These are phyloP conservation scores for Eupithecia inturbata DNA, from an alignment of 2,888 invertebrate species.

Conservation along the genomic window DNA sequence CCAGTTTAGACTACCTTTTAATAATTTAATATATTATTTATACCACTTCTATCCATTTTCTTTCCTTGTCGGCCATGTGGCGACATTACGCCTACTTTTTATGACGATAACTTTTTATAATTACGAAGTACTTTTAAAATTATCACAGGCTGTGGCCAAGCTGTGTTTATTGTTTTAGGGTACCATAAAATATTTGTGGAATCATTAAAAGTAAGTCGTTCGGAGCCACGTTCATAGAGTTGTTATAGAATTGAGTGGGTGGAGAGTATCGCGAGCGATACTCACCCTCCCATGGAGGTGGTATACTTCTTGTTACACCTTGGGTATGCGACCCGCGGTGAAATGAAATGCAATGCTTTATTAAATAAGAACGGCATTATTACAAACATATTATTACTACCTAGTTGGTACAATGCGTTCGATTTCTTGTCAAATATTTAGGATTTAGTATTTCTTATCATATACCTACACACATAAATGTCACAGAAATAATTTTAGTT, in stretches of 20 bases:
- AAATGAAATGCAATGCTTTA: too few relatives aligned
- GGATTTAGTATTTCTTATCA: too few relatives aligned
- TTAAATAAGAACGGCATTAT: too few relatives aligned
- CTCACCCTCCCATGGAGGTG: too few relatives aligned
- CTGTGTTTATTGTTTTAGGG: constrained; percentile 38
- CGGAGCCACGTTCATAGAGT: not conserved
- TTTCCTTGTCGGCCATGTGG: constrained; percentile 62
- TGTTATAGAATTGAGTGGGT: not conserved
- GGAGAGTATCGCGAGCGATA: not conserved
- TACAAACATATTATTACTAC: too few relatives aligned
- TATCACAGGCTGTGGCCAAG: constrained; percentile 54
- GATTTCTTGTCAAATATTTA: too few relatives aligned
- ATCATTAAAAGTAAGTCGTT: constrained; percentile 7
- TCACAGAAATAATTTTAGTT: too few relatives aligned
- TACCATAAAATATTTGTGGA: constrained; percentile 1
- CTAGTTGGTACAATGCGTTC: too few relatives aligned
- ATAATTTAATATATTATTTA: not conserved
- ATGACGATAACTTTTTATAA: constrained; percentile 46
- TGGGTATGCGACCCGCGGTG: too few relatives aligned
- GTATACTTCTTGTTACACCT: too few relatives aligned
- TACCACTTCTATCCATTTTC: constrained; percentile 50
- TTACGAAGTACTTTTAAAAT: constrained; percentile 57
- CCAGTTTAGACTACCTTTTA: not conserved
- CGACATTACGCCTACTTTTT: constrained; percentile 63
- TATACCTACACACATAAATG: too few relatives aligned